These are phyloP conservation scores for Cenopis cana DNA, from an alignment of 2,888 invertebrate genomes.

Conservation along the genomic window DNA sequence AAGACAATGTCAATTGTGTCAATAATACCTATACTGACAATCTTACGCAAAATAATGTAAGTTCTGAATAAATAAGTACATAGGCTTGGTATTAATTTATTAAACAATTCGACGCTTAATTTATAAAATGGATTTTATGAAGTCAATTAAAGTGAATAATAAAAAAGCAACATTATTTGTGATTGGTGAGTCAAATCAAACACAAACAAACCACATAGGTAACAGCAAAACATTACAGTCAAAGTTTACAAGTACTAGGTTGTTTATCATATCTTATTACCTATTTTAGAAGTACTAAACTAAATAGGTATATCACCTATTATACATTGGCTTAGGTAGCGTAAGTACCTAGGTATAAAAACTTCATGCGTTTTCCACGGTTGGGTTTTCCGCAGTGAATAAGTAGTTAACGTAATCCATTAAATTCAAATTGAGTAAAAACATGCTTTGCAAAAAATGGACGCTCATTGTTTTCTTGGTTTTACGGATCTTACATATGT, in stretches of 20 bases:
- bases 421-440: background rate
- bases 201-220: too few relatives aligned
- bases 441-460: background rate
- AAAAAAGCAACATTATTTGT: constrained; percentile 37
- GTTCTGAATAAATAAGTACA: background rate
- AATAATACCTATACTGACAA: background rate
- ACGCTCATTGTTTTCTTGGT: background rate
- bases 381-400: constrained; percentile 4
- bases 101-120: background rate
- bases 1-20: background rate
- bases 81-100: constrained; percentile 18
- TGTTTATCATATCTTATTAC: too few relatives aligned
- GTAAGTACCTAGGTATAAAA: too few relatives aligned
- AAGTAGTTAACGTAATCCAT: too few relatives aligned
- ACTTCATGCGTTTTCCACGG: background rate
- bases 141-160: constrained; percentile 26
- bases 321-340: too few relatives aligned
- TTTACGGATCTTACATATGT: background rate
- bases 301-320: too few relatives aligned
- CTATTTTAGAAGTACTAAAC: too few relatives aligned
- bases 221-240: background rate
- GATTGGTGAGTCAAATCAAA: constrained; percentile 15
- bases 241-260: too few relatives aligned
- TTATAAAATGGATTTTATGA: constrained; percentile 30
- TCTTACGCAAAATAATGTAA: background rate